Conservation (phyloP, 2,113 vertebrate species). For the Malurus elegans region DNA sequence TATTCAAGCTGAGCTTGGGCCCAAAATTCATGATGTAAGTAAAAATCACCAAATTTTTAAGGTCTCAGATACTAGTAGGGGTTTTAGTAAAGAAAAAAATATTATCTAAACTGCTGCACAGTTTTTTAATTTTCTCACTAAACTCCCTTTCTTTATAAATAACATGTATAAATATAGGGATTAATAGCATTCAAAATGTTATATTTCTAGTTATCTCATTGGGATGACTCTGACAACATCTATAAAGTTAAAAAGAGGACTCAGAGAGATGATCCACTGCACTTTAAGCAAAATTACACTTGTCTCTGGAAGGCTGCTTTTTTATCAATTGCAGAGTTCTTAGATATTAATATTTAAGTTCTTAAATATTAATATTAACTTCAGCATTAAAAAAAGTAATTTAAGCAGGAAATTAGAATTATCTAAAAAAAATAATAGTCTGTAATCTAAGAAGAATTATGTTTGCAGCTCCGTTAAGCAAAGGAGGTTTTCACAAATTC, state of each 20-base stretch:
- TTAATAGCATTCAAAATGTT: background rate
- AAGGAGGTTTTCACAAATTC: background rate
- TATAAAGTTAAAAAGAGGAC: background rate
- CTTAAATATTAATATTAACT: background rate
- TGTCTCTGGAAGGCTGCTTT: background rate
- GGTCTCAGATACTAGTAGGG: background rate
- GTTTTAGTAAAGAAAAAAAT: background rate
- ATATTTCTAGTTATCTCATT: background rate
- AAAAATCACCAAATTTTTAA: background rate
- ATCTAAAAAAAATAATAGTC: background rate
- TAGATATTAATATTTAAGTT: background rate
- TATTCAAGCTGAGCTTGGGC: background rate
- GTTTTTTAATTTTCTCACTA: background rate
- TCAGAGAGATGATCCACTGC: background rate
- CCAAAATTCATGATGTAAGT: fast-evolving
- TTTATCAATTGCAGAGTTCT: background rate
- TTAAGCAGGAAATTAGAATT: background rate
- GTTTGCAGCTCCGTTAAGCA: background rate
- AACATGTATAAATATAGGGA: background rate
- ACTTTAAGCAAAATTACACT: background rate
- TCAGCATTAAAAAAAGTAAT: background rate
- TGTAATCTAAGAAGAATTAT: background rate
- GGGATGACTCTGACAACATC: background rate
- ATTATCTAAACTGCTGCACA: background rate
- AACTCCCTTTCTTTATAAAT: background rate